Base-by-base conservation (phyloP, 1,140 invertebrate genomes). In the Parasteatoda tepidariorum region DNA sequence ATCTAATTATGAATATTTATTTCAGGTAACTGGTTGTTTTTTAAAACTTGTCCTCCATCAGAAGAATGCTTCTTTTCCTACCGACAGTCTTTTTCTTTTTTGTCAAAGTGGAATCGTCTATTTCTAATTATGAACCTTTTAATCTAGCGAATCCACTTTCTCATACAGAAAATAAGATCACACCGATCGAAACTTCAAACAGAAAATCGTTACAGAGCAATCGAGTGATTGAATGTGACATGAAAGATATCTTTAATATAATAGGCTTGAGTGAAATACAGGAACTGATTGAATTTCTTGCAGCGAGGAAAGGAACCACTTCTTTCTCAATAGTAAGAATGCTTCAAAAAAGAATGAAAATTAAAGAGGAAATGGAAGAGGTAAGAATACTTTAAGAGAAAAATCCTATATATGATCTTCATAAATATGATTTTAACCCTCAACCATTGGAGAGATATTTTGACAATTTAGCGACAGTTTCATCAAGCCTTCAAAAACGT, bases 301-400 rank as follows among this genome's bases (percentile, higher is more conserved):
- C 75, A 15, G 26, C 5, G 31, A 79, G 54, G 13, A 67, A 67
- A 30, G 38, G 41, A 11, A 34, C 34, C 1, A 79, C 24, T 18
- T 30, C 64, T 2, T 67, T 54, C 28, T 41, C 64, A 13, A 3
- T 79, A 7, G 33, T 79, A 22, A 67, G 26, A 24, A 55, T 55
- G 18, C 48, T 79, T 13, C 41, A 79, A 24, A 48, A 38, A 68
- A 79, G 62, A 7, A 67, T 67, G n/a, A 79, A 67, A n/a, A 79
- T 15, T 18, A 67, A 68, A 9, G 62, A 68, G 18, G 41, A 79
- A 11, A 26, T 57, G 3, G 62, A 67, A 67, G 54, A 79, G 26
- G 74, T 64, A 76, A 76, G 34, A 41, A 24, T 76, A 26, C 7
- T 1, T 67, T 15, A 67, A 34, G 11, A 33, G 15, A 31, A n/a